phyloP scores from a whole-genome alignment of 1,140 invertebrate species.

The Caerostris extrusa region DNA sequence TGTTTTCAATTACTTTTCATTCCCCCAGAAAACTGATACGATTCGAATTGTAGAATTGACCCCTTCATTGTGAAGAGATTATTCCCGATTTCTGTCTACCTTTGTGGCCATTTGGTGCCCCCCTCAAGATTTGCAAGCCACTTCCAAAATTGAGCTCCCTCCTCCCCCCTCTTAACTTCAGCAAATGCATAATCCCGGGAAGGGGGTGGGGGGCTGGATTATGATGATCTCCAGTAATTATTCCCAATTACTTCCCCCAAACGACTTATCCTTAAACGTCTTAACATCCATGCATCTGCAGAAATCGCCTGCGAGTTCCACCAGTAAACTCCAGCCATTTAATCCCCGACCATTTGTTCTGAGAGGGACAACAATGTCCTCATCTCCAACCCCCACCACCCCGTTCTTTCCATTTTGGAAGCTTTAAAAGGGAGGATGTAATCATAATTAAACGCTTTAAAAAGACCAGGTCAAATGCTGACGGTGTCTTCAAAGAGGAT shows the following conservation, averaged over 20 bases:
- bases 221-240: conserved; percentile 43
- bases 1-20: too few species aligned
- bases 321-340: neutral
- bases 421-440: conserved; percentile 36
- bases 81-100: neutral
- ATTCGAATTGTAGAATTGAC: too few species aligned
- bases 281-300: conserved; percentile 46
- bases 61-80: neutral
- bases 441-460: conserved; percentile 71
- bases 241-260: conserved; percentile 57
- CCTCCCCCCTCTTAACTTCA: neutral
- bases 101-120: neutral
- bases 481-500: neutral
- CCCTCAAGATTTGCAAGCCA: neutral
- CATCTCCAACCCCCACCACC: too few species aligned
- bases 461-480: conserved; percentile 38
- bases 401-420: too few species aligned
- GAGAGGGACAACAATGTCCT: conserved; percentile 15
- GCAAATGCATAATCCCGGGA: conserved; percentile 1
- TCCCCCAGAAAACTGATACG: too few species aligned
- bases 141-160: neutral
- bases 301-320: neutral
- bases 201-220: neutral
- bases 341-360: conserved; percentile 43
- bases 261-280: conserved; percentile 56